These are phyloP conservation scores for Phaenicophaeus curvirostris DNA, from an alignment of 2,797 vertebrate genomes.

Conservation along the genomic window DNA sequence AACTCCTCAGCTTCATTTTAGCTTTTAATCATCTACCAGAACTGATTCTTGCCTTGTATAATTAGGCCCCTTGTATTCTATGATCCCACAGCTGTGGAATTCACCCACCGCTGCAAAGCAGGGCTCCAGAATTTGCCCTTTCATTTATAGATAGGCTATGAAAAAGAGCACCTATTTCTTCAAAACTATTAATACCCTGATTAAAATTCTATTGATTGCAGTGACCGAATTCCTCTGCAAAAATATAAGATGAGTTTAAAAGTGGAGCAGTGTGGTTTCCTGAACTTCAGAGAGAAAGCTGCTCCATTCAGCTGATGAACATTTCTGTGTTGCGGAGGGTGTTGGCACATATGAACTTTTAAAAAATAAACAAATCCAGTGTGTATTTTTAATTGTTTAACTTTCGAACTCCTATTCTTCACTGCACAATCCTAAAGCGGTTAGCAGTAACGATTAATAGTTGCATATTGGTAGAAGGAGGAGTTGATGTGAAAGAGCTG, in stretches of 20 bases:
- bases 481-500: not conserved
- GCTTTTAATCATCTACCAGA: slow-evolving; percentile 44
- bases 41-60: slow-evolving; percentile 22
- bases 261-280: not conserved
- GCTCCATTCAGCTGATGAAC: not conserved
- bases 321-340: not conserved
- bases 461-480: not conserved
- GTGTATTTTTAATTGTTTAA: not conserved
- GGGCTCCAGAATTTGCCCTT: not conserved
- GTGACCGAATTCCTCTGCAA: not conserved
- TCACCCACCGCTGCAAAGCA: not conserved
- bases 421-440: not conserved
- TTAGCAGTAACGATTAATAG: not conserved
- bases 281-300: not conserved
- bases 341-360: not conserved
- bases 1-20: not conserved
- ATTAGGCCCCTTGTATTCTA: slow-evolving; percentile 18
- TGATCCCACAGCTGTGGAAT: slow-evolving; percentile 38
- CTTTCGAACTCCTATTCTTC: not conserved
- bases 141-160: not conserved
- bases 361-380: not conserved
- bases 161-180: not conserved
- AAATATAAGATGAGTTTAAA: not conserved
- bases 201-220: not conserved
- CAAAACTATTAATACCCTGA: not conserved